Base-by-base conservation (phyloP, 2,113 vertebrate genomes). In the Numida meleagris region DNA sequence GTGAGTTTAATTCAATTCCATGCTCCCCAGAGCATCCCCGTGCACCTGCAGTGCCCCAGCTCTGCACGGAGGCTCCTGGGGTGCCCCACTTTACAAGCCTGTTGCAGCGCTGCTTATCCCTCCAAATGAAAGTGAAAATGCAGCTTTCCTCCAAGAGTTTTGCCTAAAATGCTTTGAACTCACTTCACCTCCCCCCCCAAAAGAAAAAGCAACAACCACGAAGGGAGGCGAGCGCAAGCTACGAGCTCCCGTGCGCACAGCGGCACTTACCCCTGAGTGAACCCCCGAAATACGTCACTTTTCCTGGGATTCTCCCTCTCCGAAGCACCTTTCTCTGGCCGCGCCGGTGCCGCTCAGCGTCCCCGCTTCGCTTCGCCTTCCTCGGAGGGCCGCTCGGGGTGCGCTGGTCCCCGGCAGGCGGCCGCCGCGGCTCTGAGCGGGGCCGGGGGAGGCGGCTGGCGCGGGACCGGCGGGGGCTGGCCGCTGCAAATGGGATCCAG, bases 401-500 rank as follows among this genome's bases (percentile, higher is more conserved):
- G 43, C 2, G 23, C 72, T 50, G 61, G 79, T 76, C 87, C 85
- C 80, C 10, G 55, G 10, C 18, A 59, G 66, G 11, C 76, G 43
- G 89, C 82, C 6, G 90, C 78, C 29, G 53, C 53, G 29, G 55
- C 15, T 57, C 55, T 57, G 55, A 57, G 55, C 55, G 85, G 94
- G 87, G 94, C 50, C 51, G 96, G 93, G 55, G 55, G 31, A 55
- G 29, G 53, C 53, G 29, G 53, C 53, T 55, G 53, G 53, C 53
- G 53, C 29, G 29, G 53, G 31, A 55, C 53, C 24, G 50, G 13
- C 14, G 50, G 50, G 50, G 50, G 50, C 50, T 29, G 53, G 53
- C 29, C 62, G 50, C 91, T 80, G 86, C 95, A 97, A 98, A 98
- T 98, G 96, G 95, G 95, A 98, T 97, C 95, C 98, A 98, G 97